A percentile compares a stretch with the other conserved stretches of the same genome.
Evolutionary conservation across 2,888 invertebrate species (phyloP).

Genomic region (Ophion obscuratus): DNA sequence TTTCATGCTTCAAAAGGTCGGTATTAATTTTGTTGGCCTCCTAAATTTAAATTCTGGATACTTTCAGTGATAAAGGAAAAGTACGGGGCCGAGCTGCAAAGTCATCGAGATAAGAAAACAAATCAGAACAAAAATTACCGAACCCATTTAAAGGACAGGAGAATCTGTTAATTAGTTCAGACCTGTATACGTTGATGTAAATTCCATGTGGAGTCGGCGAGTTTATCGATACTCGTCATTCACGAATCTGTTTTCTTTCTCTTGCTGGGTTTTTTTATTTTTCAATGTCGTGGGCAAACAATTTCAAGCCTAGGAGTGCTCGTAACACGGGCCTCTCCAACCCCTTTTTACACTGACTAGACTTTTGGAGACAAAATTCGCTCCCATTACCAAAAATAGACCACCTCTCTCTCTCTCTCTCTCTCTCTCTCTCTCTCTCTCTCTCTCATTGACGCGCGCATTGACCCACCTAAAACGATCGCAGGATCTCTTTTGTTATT

Average conservation of each 20-base stretch:
- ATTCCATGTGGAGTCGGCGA: conserved; percentile 37
- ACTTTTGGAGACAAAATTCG: conserved; percentile 55
- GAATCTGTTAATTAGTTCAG: not conserved
- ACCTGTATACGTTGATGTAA: conserved; percentile 12
- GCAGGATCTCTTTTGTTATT: conserved; percentile 27
- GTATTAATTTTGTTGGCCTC: too few relatives aligned
- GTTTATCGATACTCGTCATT: conserved; percentile 50
- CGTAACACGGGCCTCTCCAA: conserved; percentile 15
- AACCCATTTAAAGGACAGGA: not conserved
- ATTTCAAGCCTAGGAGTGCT: conserved; percentile 38
- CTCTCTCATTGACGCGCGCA: not conserved
- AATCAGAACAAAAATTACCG: not conserved
- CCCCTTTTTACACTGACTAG: conserved; percentile 50
- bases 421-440: not conserved
- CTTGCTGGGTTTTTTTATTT: conserved; percentile 25
- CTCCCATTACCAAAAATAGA: conserved; percentile 59
- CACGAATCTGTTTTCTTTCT: not conserved
- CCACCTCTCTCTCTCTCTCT: not conserved
- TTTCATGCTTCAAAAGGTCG: not conserved
- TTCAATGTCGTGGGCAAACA: conserved; percentile 46
- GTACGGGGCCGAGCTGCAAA: too few relatives aligned
- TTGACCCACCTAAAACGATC: conserved; percentile 1
- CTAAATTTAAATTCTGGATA: too few relatives aligned
- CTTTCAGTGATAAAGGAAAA: not conserved
- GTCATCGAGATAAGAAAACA: not conserved